Conservation (phyloP, 1,140 invertebrate species). For the Drosophila neocordata region DNA sequence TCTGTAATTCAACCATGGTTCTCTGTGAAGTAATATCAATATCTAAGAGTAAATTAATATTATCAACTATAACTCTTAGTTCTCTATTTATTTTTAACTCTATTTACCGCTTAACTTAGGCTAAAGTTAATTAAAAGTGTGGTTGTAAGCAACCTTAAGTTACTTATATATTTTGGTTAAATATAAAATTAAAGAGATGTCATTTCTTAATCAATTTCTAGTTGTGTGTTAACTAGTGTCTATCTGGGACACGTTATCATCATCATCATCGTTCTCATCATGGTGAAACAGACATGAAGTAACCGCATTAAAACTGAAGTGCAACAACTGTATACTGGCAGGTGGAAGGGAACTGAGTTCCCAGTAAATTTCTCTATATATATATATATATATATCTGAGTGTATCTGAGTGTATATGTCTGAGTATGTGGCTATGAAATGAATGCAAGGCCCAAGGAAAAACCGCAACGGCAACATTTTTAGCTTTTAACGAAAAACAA, state of each 20-base stretch:
- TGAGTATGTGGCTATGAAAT: not conserved
- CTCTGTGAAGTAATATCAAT: too few relatives aligned
- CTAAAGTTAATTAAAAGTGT: not conserved
- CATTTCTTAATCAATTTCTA: not conserved
- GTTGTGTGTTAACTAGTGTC: not conserved
- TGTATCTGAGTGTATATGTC: not conserved
- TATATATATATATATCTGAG: not conserved
- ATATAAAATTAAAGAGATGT: not conserved
- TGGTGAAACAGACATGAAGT: not conserved
- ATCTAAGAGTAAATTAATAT: too few relatives aligned
- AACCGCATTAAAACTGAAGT: slow-evolving; percentile 4
- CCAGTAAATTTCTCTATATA: not conserved
- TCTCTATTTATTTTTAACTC: too few relatives aligned
- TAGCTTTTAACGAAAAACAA: slow-evolving; percentile 22
- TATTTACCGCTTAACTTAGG: too few relatives aligned
- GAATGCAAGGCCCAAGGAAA: slow-evolving; percentile 1
- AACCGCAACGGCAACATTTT: slow-evolving; percentile 22
- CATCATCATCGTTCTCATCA: not conserved
- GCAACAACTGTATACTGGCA: not conserved
- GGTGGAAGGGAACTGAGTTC: not conserved
- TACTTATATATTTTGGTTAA: not conserved
- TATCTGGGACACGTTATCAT: not conserved
- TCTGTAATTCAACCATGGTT: too few relatives aligned
- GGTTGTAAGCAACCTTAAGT: not conserved
- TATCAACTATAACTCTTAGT: too few relatives aligned